A percentile compares a stretch with the other conserved stretches of the same genome.
phyloP scores from a whole-genome alignment of 1,140 invertebrate species.

The Vollenhovia emeryi region DNA sequence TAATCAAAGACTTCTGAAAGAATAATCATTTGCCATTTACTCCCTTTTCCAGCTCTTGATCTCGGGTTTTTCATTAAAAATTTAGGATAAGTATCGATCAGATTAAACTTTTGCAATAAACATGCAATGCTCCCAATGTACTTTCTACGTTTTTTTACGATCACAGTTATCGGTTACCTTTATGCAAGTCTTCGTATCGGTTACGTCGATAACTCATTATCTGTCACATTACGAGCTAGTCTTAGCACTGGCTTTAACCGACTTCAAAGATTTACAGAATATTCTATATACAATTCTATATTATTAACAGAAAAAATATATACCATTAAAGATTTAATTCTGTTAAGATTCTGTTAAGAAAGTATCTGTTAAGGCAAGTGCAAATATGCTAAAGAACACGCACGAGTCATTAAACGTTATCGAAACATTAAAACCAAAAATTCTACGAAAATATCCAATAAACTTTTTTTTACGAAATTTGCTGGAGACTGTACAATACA shows the following conservation, averaged over 20 bases:
- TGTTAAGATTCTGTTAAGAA: neutral
- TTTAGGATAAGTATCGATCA: neutral
- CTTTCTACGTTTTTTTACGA: neutral
- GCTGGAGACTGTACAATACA: neutral
- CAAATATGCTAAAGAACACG: neutral
- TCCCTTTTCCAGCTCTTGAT: neutral
- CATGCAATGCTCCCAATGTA: neutral
- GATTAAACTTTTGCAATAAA: neutral
- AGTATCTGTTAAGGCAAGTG: neutral
- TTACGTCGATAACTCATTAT: conserved; percentile 17
- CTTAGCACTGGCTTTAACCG: neutral
- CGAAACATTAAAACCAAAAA: neutral
- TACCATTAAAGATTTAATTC: no score
- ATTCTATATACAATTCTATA: neutral
- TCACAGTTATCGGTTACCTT: neutral
- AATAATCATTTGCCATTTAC: neutral
- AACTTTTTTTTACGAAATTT: neutral
- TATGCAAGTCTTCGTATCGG: conserved; percentile 9
- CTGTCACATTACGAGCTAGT: neutral
- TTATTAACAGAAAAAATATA: no score
- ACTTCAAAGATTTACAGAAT: neutral
- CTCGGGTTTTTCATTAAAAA: neutral
- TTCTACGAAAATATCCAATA: neutral
- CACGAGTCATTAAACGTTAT: no score
- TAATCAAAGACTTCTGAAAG: neutral